These are phyloP conservation scores for Corythornis madagascariensis DNA, from an alignment of 2,113 vertebrate species.

Conservation along the genomic window DNA sequence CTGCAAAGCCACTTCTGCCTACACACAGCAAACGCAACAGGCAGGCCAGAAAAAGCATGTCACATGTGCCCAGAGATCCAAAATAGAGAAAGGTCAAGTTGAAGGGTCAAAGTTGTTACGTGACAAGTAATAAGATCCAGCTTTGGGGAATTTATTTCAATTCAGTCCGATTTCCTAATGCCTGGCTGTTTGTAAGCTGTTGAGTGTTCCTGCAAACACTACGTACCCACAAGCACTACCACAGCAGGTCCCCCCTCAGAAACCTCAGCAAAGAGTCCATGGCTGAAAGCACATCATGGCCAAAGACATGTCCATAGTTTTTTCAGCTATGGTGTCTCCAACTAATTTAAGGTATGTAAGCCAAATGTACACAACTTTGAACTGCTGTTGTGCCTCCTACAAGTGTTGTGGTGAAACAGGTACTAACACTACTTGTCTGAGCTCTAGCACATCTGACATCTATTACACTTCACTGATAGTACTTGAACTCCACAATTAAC, in stretches of 20 bases:
- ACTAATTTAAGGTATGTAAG: neutral
- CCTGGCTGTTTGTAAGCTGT: neutral
- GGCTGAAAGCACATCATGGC: neutral
- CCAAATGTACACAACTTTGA: neutral
- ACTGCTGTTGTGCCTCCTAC: neutral
- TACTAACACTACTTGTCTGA: neutral
- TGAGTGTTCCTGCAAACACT: neutral
- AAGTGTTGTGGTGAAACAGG: neutral
- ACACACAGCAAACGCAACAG: conserved; percentile 58
- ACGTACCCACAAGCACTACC: neutral
- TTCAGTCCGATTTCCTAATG: neutral
- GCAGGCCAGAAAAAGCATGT: conserved; percentile 61
- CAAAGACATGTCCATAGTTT: neutral
- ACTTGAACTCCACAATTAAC: neutral
- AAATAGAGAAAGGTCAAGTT: conserved; percentile 60
- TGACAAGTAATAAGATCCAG: conserved; percentile 53
- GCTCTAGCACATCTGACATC: neutral
- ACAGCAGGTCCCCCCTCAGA: neutral
- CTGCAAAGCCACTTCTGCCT: conserved; percentile 69
- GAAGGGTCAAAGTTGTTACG: conserved; percentile 41
- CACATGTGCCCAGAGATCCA: conserved; percentile 34
- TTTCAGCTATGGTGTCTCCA: neutral
- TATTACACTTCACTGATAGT: neutral
- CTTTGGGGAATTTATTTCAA: conserved; percentile 43
- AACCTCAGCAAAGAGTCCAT: neutral